Evolutionary conservation across 2,113 vertebrate genomes (phyloP), one percentile per base, ranked within the genome.

Genomic region (Scopus umbretta): DNA sequence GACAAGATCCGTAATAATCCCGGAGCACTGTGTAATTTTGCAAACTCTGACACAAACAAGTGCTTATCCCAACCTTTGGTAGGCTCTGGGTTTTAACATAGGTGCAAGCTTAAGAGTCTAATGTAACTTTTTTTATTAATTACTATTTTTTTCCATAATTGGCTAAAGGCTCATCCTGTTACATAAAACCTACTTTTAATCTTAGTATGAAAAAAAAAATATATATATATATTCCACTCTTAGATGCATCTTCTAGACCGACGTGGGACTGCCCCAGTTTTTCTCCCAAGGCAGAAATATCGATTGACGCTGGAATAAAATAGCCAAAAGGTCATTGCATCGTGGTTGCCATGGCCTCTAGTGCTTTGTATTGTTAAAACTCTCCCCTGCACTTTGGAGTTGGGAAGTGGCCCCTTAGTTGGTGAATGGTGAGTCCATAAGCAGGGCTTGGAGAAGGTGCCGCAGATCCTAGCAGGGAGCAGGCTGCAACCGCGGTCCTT

Each of bases 1-100:
- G 95, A 97, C 86, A 91, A 88, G 94, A 96, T 94, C 88, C 72
- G 16, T 86, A 88, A 90, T 95, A 95, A 97, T 94, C 96, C 94
- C 32, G 8, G 84, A 95, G 91, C 61, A 4, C 42, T 82, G 47
- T 66, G 89, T 62, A 84, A 78, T 94, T 95, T 94, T 87, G 45
- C 85, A 10, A 68, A 73, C 53, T 76, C 29, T 11, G 50, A 36
- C 29, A 21, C 55, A 89, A 94, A 91, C 70, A 96, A 92, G 86
- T 68, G 76, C 95, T 97, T 93, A 91, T 66, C 66, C 96, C 86
- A 58, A 56, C 76, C 40, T 47, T 93, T 91, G 40, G 38, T 23
- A 25, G 56, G 59, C 62, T 78, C 74, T 20, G 36, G 34, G 58
- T 61, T 82, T 94, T 91, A 93, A 85, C 55, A 11, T 25, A 81